Evolutionary conservation across 2,113 vertebrate genomes (phyloP).

Genomic region (Pitta sordida): DNA sequence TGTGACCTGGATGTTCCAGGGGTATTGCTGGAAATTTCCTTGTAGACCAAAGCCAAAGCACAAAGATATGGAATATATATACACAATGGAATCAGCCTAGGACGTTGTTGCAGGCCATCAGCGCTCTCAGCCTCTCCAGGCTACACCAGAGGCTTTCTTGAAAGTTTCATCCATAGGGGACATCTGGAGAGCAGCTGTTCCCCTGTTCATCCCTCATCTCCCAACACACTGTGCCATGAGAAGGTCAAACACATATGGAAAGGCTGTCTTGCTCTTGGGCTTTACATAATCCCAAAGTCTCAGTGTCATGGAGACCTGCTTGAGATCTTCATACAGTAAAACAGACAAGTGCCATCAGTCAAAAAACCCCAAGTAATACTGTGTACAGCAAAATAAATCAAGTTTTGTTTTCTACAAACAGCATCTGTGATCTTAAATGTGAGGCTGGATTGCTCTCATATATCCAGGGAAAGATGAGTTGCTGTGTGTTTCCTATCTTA

Average conservation of each 20-base stretch:
- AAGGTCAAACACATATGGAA: not conserved
- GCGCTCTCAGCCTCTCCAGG: not conserved
- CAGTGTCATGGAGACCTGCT: not conserved
- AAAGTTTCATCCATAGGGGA: not conserved
- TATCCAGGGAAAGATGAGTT: not conserved
- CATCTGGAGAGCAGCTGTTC: not conserved
- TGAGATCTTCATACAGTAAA: not conserved
- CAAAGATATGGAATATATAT: no score
- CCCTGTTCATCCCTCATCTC: not conserved
- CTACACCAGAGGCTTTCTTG: not conserved
- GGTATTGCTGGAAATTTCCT: no score
- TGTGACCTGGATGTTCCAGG: no score
- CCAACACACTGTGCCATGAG: fast-evolving
- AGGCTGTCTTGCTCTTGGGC: not conserved
- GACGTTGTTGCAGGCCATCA: not conserved
- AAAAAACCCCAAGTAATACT: not conserved
- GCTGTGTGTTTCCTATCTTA: not conserved
- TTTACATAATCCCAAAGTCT: not conserved
- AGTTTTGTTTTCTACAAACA: not conserved
- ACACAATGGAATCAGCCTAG: no score
- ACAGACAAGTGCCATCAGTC: not conserved
- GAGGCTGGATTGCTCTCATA: not conserved
- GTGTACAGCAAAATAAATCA: not conserved
- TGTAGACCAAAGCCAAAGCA: no score
- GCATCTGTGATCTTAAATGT: not conserved